These are phyloP conservation scores for Aphelinus certus DNA, from an alignment of 1,140 invertebrate species.

Conservation along the genomic window DNA sequence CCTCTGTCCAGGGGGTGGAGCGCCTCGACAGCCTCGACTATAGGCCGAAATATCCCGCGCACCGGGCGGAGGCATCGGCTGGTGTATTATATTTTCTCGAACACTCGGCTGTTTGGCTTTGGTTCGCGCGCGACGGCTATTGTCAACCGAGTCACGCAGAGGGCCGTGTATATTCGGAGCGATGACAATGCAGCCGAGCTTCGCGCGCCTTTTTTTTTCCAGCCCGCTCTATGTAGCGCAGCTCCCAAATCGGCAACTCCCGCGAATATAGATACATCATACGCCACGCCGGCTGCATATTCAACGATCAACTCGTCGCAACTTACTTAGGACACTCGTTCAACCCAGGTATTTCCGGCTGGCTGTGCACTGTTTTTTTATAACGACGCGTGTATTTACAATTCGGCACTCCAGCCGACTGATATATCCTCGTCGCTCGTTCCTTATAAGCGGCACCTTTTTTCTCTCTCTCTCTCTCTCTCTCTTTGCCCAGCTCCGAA, in stretches of 20 bases:
- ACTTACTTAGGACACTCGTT: background rate
- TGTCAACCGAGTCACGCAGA: conserved; percentile 5
- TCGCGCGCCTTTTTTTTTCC: conserved; percentile 2
- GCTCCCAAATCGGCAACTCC: conserved; percentile 14
- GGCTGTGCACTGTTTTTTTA: background rate
- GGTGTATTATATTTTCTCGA: background rate
- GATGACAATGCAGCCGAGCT: background rate
- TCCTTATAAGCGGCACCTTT: conserved; percentile 3
- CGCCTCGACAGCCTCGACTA: background rate
- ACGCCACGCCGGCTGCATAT: too few species aligned
- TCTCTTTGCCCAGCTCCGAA: too few species aligned
- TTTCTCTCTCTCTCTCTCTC: background rate
- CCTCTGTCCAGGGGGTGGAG: conserved; percentile 3
- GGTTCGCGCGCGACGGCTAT: background rate
- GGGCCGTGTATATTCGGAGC: background rate
- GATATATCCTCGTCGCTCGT: background rate
- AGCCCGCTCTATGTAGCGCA: background rate
- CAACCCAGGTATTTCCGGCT: background rate
- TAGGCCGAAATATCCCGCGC: background rate
- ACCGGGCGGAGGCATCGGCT: too few species aligned
- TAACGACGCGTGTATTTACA: background rate
- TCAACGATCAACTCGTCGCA: background rate
- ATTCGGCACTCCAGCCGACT: background rate
- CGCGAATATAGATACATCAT: conserved; percentile 3
- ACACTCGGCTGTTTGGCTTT: background rate